Percentiles rank a stretch among this genome's conserved stretches.
phyloP scores from a whole-genome alignment of 1,140 invertebrate species.

The Stegodyphus dumicola region DNA sequence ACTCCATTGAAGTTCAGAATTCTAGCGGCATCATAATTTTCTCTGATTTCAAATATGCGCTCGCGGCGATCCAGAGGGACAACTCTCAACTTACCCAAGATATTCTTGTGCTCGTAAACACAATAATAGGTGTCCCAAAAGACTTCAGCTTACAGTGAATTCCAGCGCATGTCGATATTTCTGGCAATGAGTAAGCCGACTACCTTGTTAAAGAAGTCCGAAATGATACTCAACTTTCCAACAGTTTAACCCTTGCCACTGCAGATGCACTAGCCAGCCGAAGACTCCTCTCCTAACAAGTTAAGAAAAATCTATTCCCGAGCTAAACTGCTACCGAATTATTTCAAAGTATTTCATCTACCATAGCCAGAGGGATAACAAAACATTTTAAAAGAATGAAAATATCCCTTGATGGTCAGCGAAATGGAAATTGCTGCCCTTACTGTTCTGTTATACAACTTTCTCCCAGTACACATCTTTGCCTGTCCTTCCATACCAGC shows the following conservation, averaged over 20 bases:
- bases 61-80: not conserved
- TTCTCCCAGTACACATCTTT: not conserved
- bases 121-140: not conserved
- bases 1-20: not conserved
- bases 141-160: not conserved
- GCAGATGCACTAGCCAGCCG: not conserved
- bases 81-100: slow-evolving; percentile 2
- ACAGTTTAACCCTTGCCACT: not conserved
- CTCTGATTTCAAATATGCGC: not conserved
- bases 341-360: not conserved
- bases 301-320: not conserved
- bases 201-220: not conserved
- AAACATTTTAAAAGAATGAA: slow-evolving; percentile 10
- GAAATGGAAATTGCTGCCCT: not conserved
- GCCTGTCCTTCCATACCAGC: not conserved
- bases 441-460: not conserved
- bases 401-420: not conserved
- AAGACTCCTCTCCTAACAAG: not conserved
- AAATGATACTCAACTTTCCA: not conserved
- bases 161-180: not conserved
- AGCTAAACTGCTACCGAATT: not conserved
- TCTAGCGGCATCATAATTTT: slow-evolving; percentile 2
- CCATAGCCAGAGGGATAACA: not conserved
- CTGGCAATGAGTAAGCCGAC: not conserved
- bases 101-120: not conserved